Percentiles rank a stretch among this genome's conserved stretches.
Evolutionary conservation across 1,140 invertebrate genomes (phyloP).

Genomic region (Protaetia brevitarsis): DNA sequence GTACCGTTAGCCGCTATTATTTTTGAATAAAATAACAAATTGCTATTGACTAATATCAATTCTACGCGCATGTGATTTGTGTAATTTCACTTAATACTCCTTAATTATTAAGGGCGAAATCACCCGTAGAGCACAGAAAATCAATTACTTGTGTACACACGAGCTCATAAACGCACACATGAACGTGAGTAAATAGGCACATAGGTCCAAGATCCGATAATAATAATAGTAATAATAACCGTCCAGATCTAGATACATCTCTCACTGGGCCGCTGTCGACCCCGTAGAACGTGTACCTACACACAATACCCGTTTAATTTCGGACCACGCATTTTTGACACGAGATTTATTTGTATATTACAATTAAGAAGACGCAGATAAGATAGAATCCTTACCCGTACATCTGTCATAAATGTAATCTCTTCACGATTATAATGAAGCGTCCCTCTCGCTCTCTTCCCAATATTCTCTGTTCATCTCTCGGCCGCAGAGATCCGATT

Average conservation of each 20-base stretch:
- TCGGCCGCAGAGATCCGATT: no score
- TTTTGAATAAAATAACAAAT: conserved; percentile 14
- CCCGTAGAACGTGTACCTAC: conserved; percentile 1
- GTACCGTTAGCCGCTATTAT: conserved; percentile 1
- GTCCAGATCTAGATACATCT: conserved; percentile 15
- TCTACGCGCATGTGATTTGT: neutral
- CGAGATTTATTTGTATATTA: conserved; percentile 26
- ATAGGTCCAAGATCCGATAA: neutral
- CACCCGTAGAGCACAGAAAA: conserved; percentile 9
- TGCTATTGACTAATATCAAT: neutral
- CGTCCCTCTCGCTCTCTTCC: conserved; percentile 1
- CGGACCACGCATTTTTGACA: conserved; percentile 22
- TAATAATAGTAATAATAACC: conserved; percentile 15
- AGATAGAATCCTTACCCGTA: conserved; percentile 23
- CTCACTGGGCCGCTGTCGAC: neutral
- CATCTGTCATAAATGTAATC: conserved; percentile 25
- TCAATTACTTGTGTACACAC: neutral
- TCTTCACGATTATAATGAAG: conserved; percentile 25
- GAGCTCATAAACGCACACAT: neutral
- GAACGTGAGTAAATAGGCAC: neutral
- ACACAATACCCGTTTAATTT: conserved; percentile 23
- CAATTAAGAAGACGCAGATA: conserved; percentile 24
- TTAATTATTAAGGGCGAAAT: conserved; percentile 11
- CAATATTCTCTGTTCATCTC: no score
- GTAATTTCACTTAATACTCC: conserved; percentile 11